A percentile compares a stretch with the other conserved stretches of the same genome.
Conservation (phyloP, 2,888 invertebrate genomes). For the Oscheius sp. region DNA sequence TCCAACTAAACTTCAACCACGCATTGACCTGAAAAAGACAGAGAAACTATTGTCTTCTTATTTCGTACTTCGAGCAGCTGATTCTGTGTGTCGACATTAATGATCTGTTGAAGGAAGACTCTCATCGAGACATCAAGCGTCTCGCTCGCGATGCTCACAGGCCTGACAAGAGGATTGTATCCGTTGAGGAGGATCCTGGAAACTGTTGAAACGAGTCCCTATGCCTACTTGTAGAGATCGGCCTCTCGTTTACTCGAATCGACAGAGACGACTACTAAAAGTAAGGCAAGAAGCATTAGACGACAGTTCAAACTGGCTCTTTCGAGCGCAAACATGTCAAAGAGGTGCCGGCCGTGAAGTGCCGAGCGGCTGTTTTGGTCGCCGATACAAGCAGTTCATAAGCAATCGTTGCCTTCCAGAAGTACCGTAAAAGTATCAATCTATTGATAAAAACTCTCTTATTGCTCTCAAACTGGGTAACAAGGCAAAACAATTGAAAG, state of each 20-base stretch:
- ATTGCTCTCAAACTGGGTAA: not conserved
- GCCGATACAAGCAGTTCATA: not conserved
- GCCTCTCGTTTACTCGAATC: conserved; percentile 50
- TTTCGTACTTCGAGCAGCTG: conserved; percentile 60
- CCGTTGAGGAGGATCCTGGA: conserved; percentile 55
- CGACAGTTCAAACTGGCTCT: not conserved
- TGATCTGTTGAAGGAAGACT: conserved; percentile 74
- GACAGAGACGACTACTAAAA: conserved; percentile 1
- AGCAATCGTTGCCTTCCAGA: not conserved
- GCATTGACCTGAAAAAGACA: no score
- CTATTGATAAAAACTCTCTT: not conserved
- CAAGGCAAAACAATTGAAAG: not conserved
- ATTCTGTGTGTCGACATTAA: conserved; percentile 74
- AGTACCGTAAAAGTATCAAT: not conserved
- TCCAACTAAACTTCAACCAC: conserved; percentile 38
- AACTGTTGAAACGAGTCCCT: no score
- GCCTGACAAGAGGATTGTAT: conserved; percentile 62
- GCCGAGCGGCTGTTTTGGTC: conserved; percentile 4
- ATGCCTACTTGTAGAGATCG: conserved; percentile 45
- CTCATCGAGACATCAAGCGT: conserved; percentile 59
- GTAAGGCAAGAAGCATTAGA: not conserved
- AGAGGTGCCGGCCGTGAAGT: conserved; percentile 18
- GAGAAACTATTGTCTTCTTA: no score
- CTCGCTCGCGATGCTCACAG: conserved; percentile 52
- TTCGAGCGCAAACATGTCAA: conserved; percentile 32